Percentiles rank a stretch among this genome's conserved stretches.
phyloP scores from a whole-genome alignment of 1,140 invertebrate species.

The Orchesella cincta region DNA sequence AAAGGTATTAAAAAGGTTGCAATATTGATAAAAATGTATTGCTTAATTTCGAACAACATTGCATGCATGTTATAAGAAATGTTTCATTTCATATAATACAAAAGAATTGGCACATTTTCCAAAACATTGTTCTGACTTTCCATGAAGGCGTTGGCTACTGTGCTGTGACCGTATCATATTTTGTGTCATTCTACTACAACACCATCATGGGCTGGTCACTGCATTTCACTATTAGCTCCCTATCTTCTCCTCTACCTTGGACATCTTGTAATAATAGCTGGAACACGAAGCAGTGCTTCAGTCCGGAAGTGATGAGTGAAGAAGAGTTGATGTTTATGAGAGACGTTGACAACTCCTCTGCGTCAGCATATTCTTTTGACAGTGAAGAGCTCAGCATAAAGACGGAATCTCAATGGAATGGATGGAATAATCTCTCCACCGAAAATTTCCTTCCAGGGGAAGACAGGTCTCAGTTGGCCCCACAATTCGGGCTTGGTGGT shows the following conservation, averaged over 20 bases:
- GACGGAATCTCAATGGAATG: conserved; percentile 55
- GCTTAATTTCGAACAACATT: no score
- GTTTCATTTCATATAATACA: conserved; percentile 1
- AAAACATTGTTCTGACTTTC: neutral
- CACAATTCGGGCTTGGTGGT: no score
- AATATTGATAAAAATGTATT: no score
- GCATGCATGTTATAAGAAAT: neutral
- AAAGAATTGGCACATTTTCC: neutral
- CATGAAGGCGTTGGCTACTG: conserved; percentile 80
- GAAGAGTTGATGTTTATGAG: no score
- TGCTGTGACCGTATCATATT: conserved; percentile 81
- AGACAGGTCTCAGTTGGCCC: neutral
- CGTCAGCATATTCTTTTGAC: conserved; percentile 51
- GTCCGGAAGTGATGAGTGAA: conserved; percentile 55
- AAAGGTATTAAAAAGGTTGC: conserved; percentile 70
- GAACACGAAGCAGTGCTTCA: conserved; percentile 76
- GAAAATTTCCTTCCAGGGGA: neutral
- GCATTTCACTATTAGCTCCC: conserved; percentile 76
- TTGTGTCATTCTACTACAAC: conserved; percentile 90
- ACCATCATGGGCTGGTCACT: conserved; percentile 89
- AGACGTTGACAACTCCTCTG: neutral
- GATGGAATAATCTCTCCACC: conserved; percentile 36
- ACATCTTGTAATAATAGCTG: conserved; percentile 79
- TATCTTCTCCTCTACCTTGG: conserved; percentile 77
- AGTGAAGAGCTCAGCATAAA: conserved; percentile 49